These are phyloP conservation scores for Atethmia centrago DNA, from an alignment of 2,888 invertebrate species.

Conservation along the genomic window DNA sequence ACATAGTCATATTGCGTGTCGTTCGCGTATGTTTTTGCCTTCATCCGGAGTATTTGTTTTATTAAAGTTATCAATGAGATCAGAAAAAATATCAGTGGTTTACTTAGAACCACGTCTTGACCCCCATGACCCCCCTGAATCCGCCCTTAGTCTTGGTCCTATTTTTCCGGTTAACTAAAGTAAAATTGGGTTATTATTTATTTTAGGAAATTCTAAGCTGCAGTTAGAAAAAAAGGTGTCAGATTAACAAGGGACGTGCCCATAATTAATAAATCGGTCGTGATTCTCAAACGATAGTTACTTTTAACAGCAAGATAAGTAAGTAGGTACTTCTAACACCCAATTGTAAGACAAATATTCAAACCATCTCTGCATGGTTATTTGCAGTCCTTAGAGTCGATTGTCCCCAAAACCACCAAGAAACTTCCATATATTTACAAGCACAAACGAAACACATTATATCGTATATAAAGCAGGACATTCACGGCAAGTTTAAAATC, in stretches of 20 bases:
- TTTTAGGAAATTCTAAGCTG: neutral
- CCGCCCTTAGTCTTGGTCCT: too few relatives aligned
- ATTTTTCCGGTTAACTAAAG: too few relatives aligned
- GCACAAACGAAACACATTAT: constrained; percentile 58
- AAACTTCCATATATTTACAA: constrained; percentile 32
- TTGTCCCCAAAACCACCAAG: constrained; percentile 14
- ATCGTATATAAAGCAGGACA: constrained; percentile 65
- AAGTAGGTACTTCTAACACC: neutral
- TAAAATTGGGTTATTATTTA: neutral
- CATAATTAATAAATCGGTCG: too few relatives aligned
- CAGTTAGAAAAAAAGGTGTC: neutral
- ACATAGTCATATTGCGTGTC: too few relatives aligned
- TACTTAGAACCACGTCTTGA: too few relatives aligned
- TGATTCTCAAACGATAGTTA: neutral
- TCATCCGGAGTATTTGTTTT: too few relatives aligned
- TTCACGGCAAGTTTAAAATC: constrained; percentile 71
- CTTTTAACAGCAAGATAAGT: neutral
- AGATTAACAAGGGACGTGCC: too few relatives aligned
- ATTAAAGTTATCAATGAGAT: too few relatives aligned
- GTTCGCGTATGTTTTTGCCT: too few relatives aligned
- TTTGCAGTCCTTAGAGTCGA: neutral
- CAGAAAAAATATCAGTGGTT: too few relatives aligned
- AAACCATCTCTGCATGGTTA: neutral
- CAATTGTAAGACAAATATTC: neutral
- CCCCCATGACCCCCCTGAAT: too few relatives aligned